Conservation (phyloP, 2,797 vertebrate genomes). For the Paramormyrops hopkinsi region DNA sequence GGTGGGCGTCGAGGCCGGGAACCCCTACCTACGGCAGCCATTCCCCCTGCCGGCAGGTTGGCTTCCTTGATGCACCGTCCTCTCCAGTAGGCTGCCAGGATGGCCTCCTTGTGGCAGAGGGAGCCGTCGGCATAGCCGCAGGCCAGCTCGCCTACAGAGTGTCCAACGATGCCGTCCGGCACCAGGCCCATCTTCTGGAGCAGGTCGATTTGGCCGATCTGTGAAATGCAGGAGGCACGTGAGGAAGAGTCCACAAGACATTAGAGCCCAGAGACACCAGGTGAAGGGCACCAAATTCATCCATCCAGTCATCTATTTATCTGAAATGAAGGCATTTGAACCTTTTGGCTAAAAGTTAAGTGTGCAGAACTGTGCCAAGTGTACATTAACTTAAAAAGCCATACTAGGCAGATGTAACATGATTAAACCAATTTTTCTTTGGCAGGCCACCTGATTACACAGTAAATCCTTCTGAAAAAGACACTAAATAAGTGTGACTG, state of each 20-base stretch:
- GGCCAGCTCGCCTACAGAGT: constrained; percentile 90
- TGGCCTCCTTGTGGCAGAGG: constrained; percentile 74
- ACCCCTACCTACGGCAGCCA: constrained; percentile 90
- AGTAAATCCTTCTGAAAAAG: neutral
- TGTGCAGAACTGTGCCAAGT: neutral
- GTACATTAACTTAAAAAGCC: neutral
- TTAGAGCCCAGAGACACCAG: neutral
- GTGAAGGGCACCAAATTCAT: neutral
- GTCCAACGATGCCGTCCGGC: constrained; percentile 88
- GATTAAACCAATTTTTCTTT: neutral
- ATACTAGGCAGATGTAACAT: neutral
- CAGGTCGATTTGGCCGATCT: constrained; percentile 92
- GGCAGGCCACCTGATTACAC: neutral
- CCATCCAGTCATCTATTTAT: neutral
- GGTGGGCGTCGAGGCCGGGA: neutral
- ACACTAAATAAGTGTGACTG: neutral
- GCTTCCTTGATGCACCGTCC: constrained; percentile 87
- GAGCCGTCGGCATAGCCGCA: constrained; percentile 90
- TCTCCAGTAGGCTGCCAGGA: constrained; percentile 89
- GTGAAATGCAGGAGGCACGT: constrained; percentile 12
- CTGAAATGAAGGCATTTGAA: neutral
- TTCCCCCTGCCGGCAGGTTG: constrained; percentile 77
- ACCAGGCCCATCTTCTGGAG: constrained; percentile 73
- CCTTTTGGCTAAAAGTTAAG: neutral
- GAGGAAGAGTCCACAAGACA: neutral